Evolutionary conservation across 2,113 vertebrate genomes (phyloP), one percentile per base, ranked within the genome.

Genomic region (Passerina amoena): DNA sequence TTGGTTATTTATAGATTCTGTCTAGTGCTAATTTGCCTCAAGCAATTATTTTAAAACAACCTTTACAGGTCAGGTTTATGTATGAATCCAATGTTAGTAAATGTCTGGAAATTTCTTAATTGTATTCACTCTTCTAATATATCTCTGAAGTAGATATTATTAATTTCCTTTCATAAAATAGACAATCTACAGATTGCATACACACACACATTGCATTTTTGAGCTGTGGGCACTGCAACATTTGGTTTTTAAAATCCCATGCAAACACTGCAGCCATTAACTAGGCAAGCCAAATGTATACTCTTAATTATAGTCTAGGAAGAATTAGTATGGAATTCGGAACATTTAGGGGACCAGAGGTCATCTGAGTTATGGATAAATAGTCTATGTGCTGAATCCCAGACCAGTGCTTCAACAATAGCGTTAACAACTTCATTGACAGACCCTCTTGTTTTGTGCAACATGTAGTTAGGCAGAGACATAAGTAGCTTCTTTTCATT

Each of bases 311-410:
- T 1, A 69, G 24, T 23, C 30, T 40, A n/a, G 38, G 25, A 90
- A 90, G 61, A 82, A 82, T 59, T 65, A 72, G 40, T 72, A 86
- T 17, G 27, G 45, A 80, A 83, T 80, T 92, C 72, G 69, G 35
- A 68, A 68, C 0, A 1, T 14, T 51, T 76, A 60, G 47, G 14
- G 4, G 40, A 69, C 20, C 40, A 83, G 77, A 83, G 45, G 44
- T 72, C 44, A 60, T 60, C 30, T 56, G 40, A 78, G 10, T 17
- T 84, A 37, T 3, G 24, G 21, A 60, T 30, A 77, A 75, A 10
- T 12, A 86, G 11, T 51, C 19, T 24, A 14, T 11, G 10, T 59
- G 38, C 45, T 51, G 73, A 73, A 73, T 73, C 38, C 23, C 51
- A 66, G 33, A 20, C 23, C 13, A 60, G 37, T 38, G 19, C 13